Evolutionary conservation across 1,140 invertebrate genomes (phyloP).

Genomic region (Lepidurus apus): DNA sequence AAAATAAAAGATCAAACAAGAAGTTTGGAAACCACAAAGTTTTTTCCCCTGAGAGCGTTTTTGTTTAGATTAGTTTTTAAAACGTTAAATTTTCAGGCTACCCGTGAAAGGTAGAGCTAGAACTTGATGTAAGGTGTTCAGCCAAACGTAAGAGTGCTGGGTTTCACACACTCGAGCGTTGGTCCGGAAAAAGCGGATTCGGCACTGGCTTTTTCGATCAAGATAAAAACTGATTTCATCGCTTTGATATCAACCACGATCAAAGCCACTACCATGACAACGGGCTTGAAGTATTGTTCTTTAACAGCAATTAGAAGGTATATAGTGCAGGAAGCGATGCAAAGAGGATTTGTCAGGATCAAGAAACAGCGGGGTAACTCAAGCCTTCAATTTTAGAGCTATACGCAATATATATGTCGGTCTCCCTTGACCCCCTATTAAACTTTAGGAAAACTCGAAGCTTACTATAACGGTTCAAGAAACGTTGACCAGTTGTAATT

Average conservation of each 20-base stretch:
- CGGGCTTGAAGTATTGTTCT: slow-evolving; percentile 5
- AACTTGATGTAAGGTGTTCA: not conserved
- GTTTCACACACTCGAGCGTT: slow-evolving; percentile 18
- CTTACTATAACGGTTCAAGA: not conserved
- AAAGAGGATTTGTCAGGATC: not conserved
- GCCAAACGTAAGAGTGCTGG: slow-evolving; percentile 14
- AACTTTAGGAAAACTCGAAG: not conserved
- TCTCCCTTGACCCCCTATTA: not conserved
- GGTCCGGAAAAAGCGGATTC: not conserved
- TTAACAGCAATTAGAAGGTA: not conserved
- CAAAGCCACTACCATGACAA: slow-evolving; percentile 10
- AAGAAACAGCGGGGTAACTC: not conserved
- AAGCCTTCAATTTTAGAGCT: not conserved
- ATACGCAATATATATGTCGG: not conserved
- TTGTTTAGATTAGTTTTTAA: not conserved
- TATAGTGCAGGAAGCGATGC: not conserved
- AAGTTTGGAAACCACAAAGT: too few species aligned
- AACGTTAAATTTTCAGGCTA: not conserved
- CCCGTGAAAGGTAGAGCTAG: not conserved
- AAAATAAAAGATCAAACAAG: too few species aligned
- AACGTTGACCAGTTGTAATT: slow-evolving; percentile 1
- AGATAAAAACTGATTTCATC: slow-evolving; percentile 10
- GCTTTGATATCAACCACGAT: slow-evolving; percentile 19
- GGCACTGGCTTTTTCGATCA: not conserved
- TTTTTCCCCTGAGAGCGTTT: too few species aligned